These are phyloP conservation scores for Leptodactylus fallax DNA, from an alignment of 2,797 vertebrate genomes.

Conservation along the genomic window DNA sequence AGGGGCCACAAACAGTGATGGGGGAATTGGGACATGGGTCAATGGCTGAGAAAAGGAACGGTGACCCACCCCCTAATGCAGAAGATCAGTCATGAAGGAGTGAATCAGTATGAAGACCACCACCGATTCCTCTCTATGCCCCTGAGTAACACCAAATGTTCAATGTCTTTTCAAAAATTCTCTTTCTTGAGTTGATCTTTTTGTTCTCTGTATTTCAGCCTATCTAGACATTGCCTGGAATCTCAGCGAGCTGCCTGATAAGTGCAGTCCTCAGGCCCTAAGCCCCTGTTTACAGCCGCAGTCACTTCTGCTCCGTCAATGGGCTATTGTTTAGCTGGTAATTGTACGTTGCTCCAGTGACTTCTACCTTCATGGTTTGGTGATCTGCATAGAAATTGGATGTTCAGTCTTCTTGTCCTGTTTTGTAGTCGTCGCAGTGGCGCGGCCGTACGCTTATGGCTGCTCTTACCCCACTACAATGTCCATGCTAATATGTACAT, in stretches of 20 bases:
- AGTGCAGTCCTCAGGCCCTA: too few species aligned
- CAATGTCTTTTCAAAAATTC: background rate
- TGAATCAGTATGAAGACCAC: background rate
- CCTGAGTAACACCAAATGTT: background rate
- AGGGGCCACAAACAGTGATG: too few species aligned
- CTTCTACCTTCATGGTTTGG: slow-evolving; percentile 15
- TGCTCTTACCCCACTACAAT: background rate
- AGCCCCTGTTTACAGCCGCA: background rate
- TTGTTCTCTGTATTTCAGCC: background rate
- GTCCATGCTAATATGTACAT: background rate
- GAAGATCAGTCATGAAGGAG: background rate
- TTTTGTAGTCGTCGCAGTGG: slow-evolving; percentile 5
- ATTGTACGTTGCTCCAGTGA: slow-evolving; percentile 1
- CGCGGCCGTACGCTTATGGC: background rate
- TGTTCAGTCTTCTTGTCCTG: slow-evolving; percentile 8
- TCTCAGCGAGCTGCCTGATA: background rate
- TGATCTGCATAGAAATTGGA: slow-evolving; percentile 27
- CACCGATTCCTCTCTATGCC: background rate
- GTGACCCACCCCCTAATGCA: background rate
- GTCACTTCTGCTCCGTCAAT: background rate
- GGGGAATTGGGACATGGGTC: background rate
- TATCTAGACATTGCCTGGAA: too few species aligned
- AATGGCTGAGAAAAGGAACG: background rate
- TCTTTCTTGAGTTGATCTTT: background rate
- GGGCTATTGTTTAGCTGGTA: background rate